Percentiles rank a stretch among this genome's conserved stretches.
These are phyloP conservation scores for Drosophila lacertosa DNA, from an alignment of 1,140 invertebrate genomes.

Conservation along the genomic window DNA sequence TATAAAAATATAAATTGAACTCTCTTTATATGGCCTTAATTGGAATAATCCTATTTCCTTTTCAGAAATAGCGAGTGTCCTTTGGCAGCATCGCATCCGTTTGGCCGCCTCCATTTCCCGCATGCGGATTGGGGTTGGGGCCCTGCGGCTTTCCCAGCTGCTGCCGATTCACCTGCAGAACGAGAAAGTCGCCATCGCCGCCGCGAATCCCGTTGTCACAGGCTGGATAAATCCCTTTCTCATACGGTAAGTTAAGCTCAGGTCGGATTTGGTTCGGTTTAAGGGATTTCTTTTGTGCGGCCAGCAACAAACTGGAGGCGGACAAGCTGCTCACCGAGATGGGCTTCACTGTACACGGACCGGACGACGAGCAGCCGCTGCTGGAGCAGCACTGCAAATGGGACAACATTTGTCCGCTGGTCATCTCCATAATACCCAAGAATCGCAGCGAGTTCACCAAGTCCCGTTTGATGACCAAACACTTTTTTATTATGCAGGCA, in stretches of 20 bases:
- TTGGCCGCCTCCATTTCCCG: slow-evolving; percentile 89
- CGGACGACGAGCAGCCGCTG: slow-evolving; percentile 74
- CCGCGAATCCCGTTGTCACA: slow-evolving; percentile 87
- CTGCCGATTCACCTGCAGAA: slow-evolving; percentile 88
- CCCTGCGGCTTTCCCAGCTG: slow-evolving; percentile 87
- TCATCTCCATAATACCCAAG: slow-evolving; percentile 87
- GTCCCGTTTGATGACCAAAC: slow-evolving; percentile 85
- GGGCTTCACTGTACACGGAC: slow-evolving; percentile 75
- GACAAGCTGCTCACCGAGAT: slow-evolving; percentile 57
- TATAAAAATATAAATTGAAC: too few species aligned
- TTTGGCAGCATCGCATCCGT: slow-evolving; percentile 87
- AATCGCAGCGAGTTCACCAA: slow-evolving; percentile 77
- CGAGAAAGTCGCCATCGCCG: slow-evolving; percentile 86
- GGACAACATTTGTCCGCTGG: slow-evolving; percentile 89
- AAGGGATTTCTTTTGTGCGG: neutral
- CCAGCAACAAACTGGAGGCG: slow-evolving; percentile 67
- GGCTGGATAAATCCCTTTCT: slow-evolving; percentile 91
- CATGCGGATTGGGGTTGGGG: slow-evolving; percentile 88
- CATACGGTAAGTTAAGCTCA: slow-evolving; percentile 85
- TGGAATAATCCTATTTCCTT: neutral
- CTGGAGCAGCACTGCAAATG: slow-evolving; percentile 86
- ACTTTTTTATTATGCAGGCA: slow-evolving; percentile 85
- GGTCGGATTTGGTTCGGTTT: too few species aligned
- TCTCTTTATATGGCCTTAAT: too few species aligned
- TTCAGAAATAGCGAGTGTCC: slow-evolving; percentile 85